Base-by-base conservation (phyloP, 1,140 invertebrate species). In the Papilio xuthus region DNA sequence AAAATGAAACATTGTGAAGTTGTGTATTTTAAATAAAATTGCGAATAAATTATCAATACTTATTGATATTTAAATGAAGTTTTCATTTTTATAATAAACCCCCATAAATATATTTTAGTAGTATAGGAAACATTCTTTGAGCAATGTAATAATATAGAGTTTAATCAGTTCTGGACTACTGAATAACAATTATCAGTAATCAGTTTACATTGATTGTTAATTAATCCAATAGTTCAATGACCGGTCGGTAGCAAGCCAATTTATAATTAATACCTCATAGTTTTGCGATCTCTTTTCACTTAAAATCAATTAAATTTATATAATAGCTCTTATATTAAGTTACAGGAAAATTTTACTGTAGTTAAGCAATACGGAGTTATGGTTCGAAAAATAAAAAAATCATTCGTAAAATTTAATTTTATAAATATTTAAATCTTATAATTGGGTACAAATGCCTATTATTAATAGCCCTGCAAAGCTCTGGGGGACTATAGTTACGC, bases 11-110 rank as follows among this genome's bases (percentile, higher is more conserved):
- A 90, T 92, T 93, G 90, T 94, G 92, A 94, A 92, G 88, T 94
- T 94, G 92, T 94, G 92, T 94, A 94, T 94, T 94, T 94, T 94
- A 93, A 92, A 92, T 93, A 91, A 93, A 93, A 93, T 92, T 94
- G 91, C 92, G 89, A 94, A 92, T 94, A 94, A 94, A 93, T 93
- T 93, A 94, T 94, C 91, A 93, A 94, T 94, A 88, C 81, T 82
- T 84, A 93, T 93, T 93, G 92, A 93, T 93, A 93, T 92, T 90
- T 90, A 81, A 83, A 79, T 78, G 70, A 84, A 77, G 84, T 77
- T 84, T 86, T 86, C 77, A 79, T 84, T 85, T 84, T 42, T 78
- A 32, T 42, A 67, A 79, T 76, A 63, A 53, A 41, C 42, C 71
- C 78, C 56, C 53, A 23, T 56, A 26, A 2, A 53, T 8, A 53